A percentile compares a stretch with the other conserved stretches of the same genome.
Conservation (phyloP, 1,140 invertebrate species). For the Mesaphorura yosii region DNA sequence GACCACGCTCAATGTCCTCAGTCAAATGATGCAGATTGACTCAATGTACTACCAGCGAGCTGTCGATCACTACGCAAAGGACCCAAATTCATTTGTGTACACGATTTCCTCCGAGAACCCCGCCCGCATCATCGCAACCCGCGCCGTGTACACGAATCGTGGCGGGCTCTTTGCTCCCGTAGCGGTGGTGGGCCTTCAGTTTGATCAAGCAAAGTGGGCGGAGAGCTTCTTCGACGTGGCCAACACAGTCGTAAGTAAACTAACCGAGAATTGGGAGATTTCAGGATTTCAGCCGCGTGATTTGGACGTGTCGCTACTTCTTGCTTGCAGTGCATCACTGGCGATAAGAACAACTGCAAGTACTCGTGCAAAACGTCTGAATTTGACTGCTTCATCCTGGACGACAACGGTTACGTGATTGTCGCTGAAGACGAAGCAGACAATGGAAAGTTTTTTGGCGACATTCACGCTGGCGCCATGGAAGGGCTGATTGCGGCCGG, state of each 20-base stretch:
- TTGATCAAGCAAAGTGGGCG: constrained; percentile 63
- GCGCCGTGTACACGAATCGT: constrained; percentile 77
- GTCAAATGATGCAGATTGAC: too few relatives aligned
- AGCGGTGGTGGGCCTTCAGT: constrained; percentile 78
- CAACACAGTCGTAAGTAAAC: constrained; percentile 52
- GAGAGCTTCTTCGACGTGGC: constrained; percentile 76
- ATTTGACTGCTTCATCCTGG: constrained; percentile 79
- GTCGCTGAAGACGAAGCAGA: constrained; percentile 71
- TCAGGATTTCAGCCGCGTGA: too few relatives aligned
- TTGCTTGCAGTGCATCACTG: too few relatives aligned
- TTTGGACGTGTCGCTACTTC: too few relatives aligned
- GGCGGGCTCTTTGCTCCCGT: constrained; percentile 71
- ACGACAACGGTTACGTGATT: constrained; percentile 88
- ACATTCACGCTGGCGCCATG: constrained; percentile 90
- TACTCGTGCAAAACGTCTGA: constrained; percentile 74
- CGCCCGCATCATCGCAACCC: constrained; percentile 80
- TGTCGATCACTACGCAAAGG: constrained; percentile 73
- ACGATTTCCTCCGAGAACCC: constrained; percentile 80
- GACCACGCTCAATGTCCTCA: too few relatives aligned
- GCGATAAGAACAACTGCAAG: too few relatives aligned
- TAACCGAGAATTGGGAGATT: neutral
- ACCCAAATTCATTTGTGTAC: constrained; percentile 81
- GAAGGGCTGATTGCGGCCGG: constrained; percentile 77
- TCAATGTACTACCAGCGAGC: constrained; percentile 87
- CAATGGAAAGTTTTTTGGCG: constrained; percentile 61